Conservation (phyloP, 2,797 vertebrate genomes). For the Ibycter americanus region DNA sequence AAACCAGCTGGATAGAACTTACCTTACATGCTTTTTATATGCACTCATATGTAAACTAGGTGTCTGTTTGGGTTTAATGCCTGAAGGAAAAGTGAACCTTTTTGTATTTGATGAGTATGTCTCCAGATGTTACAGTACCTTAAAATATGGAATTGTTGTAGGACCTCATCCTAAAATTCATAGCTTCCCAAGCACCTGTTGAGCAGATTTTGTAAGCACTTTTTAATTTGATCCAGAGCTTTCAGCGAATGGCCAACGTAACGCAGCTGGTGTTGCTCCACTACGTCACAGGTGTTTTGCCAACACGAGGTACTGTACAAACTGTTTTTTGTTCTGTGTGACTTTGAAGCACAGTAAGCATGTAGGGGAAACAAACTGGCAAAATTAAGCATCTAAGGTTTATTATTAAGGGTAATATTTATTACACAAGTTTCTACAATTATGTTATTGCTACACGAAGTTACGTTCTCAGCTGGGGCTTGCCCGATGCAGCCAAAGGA, state of each 20-base stretch:
- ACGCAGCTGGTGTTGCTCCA: fast-evolving
- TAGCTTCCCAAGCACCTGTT: neutral
- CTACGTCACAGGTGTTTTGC: neutral
- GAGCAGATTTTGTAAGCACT: neutral
- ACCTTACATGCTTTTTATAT: neutral
- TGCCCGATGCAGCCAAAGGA: neutral
- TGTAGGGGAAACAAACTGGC: neutral
- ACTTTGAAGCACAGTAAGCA: neutral
- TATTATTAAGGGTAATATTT: neutral
- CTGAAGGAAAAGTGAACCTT: neutral
- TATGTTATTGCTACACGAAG: neutral
- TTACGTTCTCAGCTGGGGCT: neutral
- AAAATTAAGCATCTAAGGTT: neutral
- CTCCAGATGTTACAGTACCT: neutral
- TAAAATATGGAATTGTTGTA: neutral
- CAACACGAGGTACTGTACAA: fast-evolving
- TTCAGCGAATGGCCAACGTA: neutral
- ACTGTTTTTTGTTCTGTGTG: neutral
- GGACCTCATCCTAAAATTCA: neutral
- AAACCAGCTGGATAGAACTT: neutral
- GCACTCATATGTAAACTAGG: neutral
- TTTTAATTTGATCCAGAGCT: neutral
- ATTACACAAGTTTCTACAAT: slow-evolving; percentile 30
- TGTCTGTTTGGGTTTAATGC: neutral
- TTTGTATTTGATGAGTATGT: neutral